A percentile compares a stretch with the other conserved stretches of the same genome.
Conservation (phyloP, 2,113 vertebrate genomes). For the Oxygymnocypris stewartii region DNA sequence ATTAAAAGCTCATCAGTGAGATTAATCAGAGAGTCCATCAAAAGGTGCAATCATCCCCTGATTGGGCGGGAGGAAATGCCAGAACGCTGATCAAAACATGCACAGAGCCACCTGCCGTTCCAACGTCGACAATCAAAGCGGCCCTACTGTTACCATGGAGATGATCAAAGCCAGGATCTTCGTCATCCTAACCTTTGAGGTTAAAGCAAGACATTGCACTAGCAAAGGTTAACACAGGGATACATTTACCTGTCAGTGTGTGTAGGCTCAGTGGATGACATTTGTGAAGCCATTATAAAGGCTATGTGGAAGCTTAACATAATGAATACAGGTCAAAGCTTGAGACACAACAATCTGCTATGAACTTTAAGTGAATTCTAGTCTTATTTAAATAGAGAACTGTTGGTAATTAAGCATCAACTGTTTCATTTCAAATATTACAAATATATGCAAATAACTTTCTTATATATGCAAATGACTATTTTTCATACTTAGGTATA, state of each 20-base stretch:
- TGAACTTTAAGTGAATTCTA: conserved; percentile 2
- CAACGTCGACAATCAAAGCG: conserved; percentile 11
- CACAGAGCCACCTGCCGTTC: conserved; percentile 11
- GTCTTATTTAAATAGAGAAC: not conserved
- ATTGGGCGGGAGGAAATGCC: conserved; percentile 38
- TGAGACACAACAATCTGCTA: not conserved
- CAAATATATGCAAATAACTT: not conserved
- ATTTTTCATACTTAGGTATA: not conserved
- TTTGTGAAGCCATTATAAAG: conserved; percentile 6
- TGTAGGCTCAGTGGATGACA: not conserved
- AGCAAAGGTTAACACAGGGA: conserved; percentile 1
- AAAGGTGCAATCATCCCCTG: conserved; percentile 43
- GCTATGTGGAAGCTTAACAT: conserved; percentile 14
- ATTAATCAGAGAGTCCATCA: conserved; percentile 45
- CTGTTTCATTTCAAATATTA: not conserved
- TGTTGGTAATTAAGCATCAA: not conserved
- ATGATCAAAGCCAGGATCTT: conserved; percentile 14
- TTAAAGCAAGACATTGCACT: conserved; percentile 1
- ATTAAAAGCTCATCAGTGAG: conserved; percentile 38
- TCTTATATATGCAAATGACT: not conserved
- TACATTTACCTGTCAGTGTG: conserved; percentile 11
- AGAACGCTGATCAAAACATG: conserved; percentile 23
- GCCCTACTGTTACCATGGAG: not conserved
- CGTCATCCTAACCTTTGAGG: conserved; percentile 24
- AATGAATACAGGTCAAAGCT: conserved; percentile 10